Evolutionary conservation across 2,797 vertebrate genomes (phyloP).

Genomic region (Gymnodraco acuticeps): DNA sequence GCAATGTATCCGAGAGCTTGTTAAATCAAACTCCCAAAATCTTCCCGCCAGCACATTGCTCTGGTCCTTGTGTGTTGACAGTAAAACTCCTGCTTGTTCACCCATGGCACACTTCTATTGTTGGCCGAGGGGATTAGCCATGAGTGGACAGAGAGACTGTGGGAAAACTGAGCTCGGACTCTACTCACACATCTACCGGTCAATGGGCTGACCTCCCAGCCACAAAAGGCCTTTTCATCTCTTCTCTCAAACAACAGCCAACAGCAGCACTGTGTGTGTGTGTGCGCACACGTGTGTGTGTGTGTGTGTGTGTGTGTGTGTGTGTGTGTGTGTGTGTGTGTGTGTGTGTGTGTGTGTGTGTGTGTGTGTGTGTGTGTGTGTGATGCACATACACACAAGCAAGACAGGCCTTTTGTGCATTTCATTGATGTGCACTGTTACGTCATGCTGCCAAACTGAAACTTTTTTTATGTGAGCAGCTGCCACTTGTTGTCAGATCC

Average conservation of each 20-base stretch:
- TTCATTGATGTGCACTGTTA: slow-evolving; percentile 48
- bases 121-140: slow-evolving; percentile 81
- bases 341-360: slow-evolving; percentile 30
- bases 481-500: slow-evolving; percentile 27
- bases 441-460: slow-evolving; percentile 15
- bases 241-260: slow-evolving; percentile 67
- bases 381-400: slow-evolving; percentile 10
- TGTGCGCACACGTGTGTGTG: slow-evolving; percentile 44
- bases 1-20: background rate
- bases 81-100: slow-evolving; percentile 74
- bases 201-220: slow-evolving; percentile 80
- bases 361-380: slow-evolving; percentile 31
- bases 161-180: slow-evolving; percentile 88
- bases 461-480: slow-evolving; percentile 27
- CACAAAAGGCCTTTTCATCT: slow-evolving; percentile 82
- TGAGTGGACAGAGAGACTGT: slow-evolving; percentile 89
- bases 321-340: slow-evolving; percentile 26
- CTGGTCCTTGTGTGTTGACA: slow-evolving; percentile 56
- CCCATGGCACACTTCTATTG: slow-evolving; percentile 90
- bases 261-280: slow-evolving; percentile 45
- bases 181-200: slow-evolving; percentile 86
- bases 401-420: slow-evolving; percentile 31
- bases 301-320: slow-evolving; percentile 39
- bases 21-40: slow-evolving; percentile 29
- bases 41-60: slow-evolving; percentile 23